A percentile compares a stretch with the other conserved stretches of the same genome.
Conservation (phyloP, 2,113 vertebrate genomes). For the Hemichromis elongatus region DNA sequence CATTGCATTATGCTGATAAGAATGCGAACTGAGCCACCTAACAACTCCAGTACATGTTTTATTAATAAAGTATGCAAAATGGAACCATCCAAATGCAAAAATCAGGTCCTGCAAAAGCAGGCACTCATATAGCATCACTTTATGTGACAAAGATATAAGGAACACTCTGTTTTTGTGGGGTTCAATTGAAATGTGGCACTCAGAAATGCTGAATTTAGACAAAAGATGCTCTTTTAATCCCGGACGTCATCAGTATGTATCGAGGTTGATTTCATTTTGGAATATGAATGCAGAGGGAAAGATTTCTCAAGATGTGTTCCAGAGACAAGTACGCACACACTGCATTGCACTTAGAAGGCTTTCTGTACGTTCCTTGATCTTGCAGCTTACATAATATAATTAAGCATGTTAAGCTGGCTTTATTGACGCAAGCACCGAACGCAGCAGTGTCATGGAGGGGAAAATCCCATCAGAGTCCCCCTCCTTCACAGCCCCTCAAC, state of each 20-base stretch:
- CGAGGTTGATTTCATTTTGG: not conserved
- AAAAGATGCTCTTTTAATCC: not conserved
- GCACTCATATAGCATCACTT: not conserved
- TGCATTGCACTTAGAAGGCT: conserved; percentile 6
- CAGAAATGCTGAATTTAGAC: not conserved
- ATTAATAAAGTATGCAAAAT: conserved; percentile 18
- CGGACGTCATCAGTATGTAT: not conserved
- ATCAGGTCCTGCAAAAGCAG: not conserved
- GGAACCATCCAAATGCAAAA: not conserved
- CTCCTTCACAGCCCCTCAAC: not conserved
- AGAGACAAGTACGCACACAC: not conserved
- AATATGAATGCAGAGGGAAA: not conserved
- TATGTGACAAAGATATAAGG: not conserved
- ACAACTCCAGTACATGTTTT: conserved; percentile 22
- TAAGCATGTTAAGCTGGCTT: conserved; percentile 70
- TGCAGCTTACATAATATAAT: conserved; percentile 71
- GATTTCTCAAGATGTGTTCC: conserved; percentile 8
- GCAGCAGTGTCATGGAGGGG: conserved; percentile 19
- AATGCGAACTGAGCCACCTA: conserved; percentile 31
- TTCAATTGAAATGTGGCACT: not conserved
- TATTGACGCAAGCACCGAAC: conserved; percentile 53
- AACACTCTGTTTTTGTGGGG: not conserved
- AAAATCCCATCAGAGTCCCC: conserved; percentile 37
- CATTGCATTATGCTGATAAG: conserved; percentile 10
- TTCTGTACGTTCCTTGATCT: conserved; percentile 66